A percentile compares a stretch with the other conserved stretches of the same genome.
Evolutionary conservation across 2,888 invertebrate genomes (phyloP).

Genomic region (Coelinius sp.): DNA sequence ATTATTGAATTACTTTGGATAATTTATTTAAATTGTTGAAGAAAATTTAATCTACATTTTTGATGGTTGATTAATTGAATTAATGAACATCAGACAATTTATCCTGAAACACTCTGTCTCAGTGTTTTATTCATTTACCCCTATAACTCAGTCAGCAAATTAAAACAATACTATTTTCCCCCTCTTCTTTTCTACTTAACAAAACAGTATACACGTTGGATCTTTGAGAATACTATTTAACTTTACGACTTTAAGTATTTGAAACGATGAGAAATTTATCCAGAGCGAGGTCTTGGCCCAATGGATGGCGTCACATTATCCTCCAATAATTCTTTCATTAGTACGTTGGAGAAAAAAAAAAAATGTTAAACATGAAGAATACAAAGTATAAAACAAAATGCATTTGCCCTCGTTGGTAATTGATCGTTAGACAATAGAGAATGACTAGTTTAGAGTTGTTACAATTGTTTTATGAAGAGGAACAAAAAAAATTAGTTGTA

Average conservation of each 20-base stretch:
- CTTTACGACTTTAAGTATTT: slow-evolving; percentile 53
- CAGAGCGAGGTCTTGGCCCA: slow-evolving; percentile 47
- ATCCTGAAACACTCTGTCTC: not conserved
- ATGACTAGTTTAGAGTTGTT: not conserved
- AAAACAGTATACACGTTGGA: not conserved
- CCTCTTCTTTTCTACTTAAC: not conserved
- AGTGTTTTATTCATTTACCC: not conserved
- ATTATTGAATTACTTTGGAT: too few species aligned
- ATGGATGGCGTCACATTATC: not conserved
- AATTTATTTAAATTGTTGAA: too few species aligned
- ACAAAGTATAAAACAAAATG: not conserved
- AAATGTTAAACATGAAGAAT: not conserved
- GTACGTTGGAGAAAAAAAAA: not conserved
- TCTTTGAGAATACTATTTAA: slow-evolving; percentile 56
- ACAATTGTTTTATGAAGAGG: not conserved
- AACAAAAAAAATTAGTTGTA: slow-evolving; percentile 11
- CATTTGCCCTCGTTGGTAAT: slow-evolving; percentile 32
- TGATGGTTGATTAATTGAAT: too few species aligned
- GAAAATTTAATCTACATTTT: too few species aligned
- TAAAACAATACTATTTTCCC: not conserved
- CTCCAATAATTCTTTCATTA: not conserved
- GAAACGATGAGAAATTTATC: slow-evolving; percentile 46
- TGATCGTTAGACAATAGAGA: slow-evolving; percentile 29
- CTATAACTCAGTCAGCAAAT: not conserved
- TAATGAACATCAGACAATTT: not conserved